Evolutionary conservation across 2,888 invertebrate species (phyloP).

Genomic region (Ctenicera cuprea): DNA sequence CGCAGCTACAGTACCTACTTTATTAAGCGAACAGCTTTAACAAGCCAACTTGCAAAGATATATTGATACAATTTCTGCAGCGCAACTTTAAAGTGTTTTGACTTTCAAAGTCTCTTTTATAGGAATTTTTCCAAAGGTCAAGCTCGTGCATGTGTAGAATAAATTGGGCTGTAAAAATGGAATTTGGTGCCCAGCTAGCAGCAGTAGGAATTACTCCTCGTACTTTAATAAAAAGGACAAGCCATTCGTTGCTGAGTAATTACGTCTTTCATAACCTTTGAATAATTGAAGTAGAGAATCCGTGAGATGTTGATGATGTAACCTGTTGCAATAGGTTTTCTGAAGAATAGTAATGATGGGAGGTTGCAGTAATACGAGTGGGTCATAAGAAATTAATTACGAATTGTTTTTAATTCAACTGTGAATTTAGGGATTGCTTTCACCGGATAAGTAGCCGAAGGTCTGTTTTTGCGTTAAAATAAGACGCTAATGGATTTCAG

Average conservation of each 20-base stretch:
- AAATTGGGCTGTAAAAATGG: no score
- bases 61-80: neutral
- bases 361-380: constrained; percentile 14
- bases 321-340: constrained; percentile 1
- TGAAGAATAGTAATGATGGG: constrained; percentile 15
- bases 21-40: neutral
- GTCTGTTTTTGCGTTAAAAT: constrained; percentile 3
- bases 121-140: no score
- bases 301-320: constrained; percentile 32
- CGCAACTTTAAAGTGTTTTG: no score
- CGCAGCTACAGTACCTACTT: neutral
- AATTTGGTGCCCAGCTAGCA: no score
- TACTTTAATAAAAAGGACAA: neutral
- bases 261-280: constrained; percentile 24
- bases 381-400: constrained; percentile 13
- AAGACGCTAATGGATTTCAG: constrained; percentile 1
- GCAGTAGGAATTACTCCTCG: neutral
- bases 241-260: neutral
- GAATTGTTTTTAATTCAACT: constrained; percentile 4
- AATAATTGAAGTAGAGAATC: constrained; percentile 31
- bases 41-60: neutral
- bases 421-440: constrained; percentile 21
- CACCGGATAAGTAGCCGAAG: constrained; percentile 10
- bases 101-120: no score
- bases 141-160: no score